phyloP scores from a whole-genome alignment of 1,140 invertebrate species.

The Anadara kagoshimensis region DNA sequence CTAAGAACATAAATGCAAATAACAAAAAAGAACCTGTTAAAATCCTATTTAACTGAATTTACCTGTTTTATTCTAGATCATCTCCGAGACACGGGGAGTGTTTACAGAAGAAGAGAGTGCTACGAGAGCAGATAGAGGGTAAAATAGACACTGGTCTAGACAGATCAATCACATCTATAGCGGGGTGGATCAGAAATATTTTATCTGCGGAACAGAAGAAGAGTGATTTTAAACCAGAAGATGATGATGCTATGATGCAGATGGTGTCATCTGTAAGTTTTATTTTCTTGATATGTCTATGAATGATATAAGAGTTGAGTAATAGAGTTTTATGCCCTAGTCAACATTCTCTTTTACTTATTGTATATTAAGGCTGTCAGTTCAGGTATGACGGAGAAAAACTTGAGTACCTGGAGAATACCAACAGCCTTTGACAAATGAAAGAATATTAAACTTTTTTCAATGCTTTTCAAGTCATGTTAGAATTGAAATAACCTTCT shows the following conservation, averaged over 20 bases:
- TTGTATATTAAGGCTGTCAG: no score
- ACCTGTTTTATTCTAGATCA: conserved; percentile 79
- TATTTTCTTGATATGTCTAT: neutral
- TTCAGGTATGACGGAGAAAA: no score
- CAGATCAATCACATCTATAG: conserved; percentile 88
- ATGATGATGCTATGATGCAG: conserved; percentile 74
- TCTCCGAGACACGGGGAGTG: conserved; percentile 92
- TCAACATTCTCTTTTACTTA: no score
- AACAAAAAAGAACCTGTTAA: no score
- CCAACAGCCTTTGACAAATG: no score
- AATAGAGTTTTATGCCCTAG: no score
- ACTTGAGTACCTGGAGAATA: no score
- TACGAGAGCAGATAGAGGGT: conserved; percentile 91
- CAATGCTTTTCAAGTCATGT: no score
- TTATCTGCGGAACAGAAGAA: conserved; percentile 96
- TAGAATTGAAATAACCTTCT: no score
- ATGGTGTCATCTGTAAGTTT: conserved; percentile 71
- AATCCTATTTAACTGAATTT: no score
- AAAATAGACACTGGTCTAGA: conserved; percentile 95
- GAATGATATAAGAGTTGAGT: neutral
- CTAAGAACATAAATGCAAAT: no score
- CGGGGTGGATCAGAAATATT: conserved; percentile 93
- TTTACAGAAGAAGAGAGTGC: conserved; percentile 88
- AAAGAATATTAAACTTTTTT: no score
- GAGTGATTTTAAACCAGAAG: conserved; percentile 95